Conservation (phyloP, 92 coral and sea anemone species). For the Paragorgia papillata region DNA sequence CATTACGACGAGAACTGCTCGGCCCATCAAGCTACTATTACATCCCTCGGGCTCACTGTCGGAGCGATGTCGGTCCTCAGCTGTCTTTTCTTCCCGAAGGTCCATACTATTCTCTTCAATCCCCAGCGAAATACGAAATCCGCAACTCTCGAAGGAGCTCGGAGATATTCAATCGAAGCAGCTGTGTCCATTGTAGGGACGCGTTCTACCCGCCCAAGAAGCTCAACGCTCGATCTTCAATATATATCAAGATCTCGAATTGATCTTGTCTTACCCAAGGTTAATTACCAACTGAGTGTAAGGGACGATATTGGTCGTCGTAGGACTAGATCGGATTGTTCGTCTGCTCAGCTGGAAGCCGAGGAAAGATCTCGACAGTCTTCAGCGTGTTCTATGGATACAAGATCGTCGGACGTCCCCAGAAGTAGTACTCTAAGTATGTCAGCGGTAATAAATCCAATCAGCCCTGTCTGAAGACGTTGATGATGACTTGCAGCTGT, state of each 20-base stretch:
- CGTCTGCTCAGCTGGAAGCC: too few species aligned
- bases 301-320: not conserved
- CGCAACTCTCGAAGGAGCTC: not conserved
- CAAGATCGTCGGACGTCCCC: too few species aligned
- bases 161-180: not conserved
- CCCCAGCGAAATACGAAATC: constrained; percentile 59
- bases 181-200: not conserved
- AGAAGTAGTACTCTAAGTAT: too few species aligned
- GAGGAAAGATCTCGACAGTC: too few species aligned
- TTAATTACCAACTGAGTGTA: too few species aligned
- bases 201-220: not conserved
- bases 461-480: too few species aligned
- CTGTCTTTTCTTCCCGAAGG: constrained; percentile 76
- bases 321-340: not conserved
- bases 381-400: too few species aligned
- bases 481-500: too few species aligned
- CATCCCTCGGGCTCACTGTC: constrained; percentile 3
- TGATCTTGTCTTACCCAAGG: too few species aligned
- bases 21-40: not conserved
- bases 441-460: too few species aligned
- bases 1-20: constrained; percentile 1
- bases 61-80: constrained; percentile 78
- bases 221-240: not conserved
- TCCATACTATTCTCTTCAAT: constrained; percentile 63
- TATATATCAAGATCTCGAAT: not conserved